phyloP scores from a whole-genome alignment of 23 tunicate genomes.

The Trididemnum miniatum region DNA sequence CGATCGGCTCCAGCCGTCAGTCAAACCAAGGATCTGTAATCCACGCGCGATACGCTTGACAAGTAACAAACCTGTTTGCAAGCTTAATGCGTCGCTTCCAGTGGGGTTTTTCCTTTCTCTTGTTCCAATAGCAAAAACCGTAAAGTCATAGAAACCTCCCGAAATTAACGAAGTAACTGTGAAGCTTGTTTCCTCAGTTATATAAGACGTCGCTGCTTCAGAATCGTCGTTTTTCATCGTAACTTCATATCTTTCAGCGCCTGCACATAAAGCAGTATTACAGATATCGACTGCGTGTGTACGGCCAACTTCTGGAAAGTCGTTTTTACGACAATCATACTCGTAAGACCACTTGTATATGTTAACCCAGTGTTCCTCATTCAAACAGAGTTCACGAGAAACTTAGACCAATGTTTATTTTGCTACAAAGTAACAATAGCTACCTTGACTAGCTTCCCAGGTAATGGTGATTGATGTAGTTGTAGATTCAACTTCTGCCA shows the following conservation, averaged over 20 bases:
- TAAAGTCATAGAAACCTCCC: constrained; percentile 43
- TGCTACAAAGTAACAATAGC: too few species aligned
- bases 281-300: too few species aligned
- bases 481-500: constrained; percentile 18
- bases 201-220: neutral
- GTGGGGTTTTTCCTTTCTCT: constrained; percentile 23
- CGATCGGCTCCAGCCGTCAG: too few species aligned
- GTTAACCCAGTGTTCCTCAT: too few species aligned
- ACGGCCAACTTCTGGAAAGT: too few species aligned
- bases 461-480: constrained; percentile 17
- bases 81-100: constrained; percentile 17
- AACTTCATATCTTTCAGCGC: constrained; percentile 19
- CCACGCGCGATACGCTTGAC: too few species aligned
- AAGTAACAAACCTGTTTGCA: constrained; percentile 59
- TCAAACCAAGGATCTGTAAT: too few species aligned
- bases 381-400: too few species aligned
- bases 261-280: neutral
- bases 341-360: too few species aligned
- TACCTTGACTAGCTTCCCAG: constrained; percentile 20
- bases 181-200: neutral
- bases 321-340: too few species aligned
- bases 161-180: constrained; percentile 14
- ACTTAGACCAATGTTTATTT: too few species aligned
- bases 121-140: constrained; percentile 49
- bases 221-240: neutral